These are phyloP conservation scores for Sturmia bella DNA, from an alignment of 2,888 invertebrate genomes.

Conservation along the genomic window DNA sequence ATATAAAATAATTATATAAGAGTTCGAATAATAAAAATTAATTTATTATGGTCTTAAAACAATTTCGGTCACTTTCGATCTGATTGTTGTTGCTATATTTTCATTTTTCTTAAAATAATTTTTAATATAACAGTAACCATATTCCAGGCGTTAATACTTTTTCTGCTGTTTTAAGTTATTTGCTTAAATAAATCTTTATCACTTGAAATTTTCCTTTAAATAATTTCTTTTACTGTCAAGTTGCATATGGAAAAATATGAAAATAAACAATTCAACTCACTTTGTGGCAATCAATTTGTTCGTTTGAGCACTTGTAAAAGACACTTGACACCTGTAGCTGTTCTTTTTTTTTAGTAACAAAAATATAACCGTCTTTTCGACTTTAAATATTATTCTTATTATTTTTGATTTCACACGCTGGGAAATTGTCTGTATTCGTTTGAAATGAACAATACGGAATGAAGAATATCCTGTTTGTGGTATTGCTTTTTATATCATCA, in stretches of 20 bases:
- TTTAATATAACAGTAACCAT: too few relatives aligned
- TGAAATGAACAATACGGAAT: slow-evolving; percentile 68
- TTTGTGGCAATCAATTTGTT: slow-evolving; percentile 24
- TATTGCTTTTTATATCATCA: slow-evolving; percentile 66
- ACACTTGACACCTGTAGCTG: slow-evolving; percentile 62
- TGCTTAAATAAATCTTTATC: neutral
- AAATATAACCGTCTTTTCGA: slow-evolving; percentile 6
- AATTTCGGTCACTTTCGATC: too few relatives aligned
- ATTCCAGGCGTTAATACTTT: too few relatives aligned
- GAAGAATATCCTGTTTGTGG: slow-evolving; percentile 69
- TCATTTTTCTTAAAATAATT: too few relatives aligned
- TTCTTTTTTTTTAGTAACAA: neutral
- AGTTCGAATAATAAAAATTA: too few relatives aligned
- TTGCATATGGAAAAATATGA: neutral
- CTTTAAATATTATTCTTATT: slow-evolving; percentile 27
- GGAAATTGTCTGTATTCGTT: slow-evolving; percentile 59
- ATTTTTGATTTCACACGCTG: slow-evolving; percentile 15
- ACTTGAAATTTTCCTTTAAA: neutral
- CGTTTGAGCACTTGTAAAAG: slow-evolving; percentile 18
- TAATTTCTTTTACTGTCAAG: neutral
- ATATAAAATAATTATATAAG: too few relatives aligned
- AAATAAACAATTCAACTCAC: slow-evolving; percentile 41
- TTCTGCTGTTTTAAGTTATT: too few relatives aligned
- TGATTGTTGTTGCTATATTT: too few relatives aligned
- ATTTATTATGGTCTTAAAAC: too few relatives aligned